phyloP scores from a whole-genome alignment of 2,113 vertebrate genomes.

The Sprattus sprattus region DNA sequence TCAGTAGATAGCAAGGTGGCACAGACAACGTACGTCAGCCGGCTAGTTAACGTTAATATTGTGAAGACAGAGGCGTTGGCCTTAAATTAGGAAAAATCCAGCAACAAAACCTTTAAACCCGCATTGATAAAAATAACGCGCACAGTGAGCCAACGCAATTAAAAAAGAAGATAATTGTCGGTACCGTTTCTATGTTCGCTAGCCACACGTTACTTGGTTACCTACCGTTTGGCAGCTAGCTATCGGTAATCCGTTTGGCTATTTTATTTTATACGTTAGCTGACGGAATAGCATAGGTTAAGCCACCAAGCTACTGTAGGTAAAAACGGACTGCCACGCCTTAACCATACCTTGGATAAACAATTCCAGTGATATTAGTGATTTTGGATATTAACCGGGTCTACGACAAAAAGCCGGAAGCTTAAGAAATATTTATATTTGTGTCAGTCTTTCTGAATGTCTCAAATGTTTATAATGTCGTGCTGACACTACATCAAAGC shows the following conservation, averaged over 20 bases:
- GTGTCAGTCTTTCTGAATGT: neutral
- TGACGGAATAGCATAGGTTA: conserved; percentile 1
- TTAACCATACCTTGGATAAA: conserved; percentile 20
- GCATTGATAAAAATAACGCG: neutral
- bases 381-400: neutral
- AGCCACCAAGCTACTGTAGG: conserved; percentile 10
- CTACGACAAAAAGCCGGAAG: neutral
- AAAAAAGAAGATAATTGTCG: neutral
- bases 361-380: neutral
- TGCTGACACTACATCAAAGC: conserved; percentile 46
- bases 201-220: neutral
- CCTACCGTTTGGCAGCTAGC: neutral
- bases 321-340: conserved; percentile 30
- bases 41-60: neutral
- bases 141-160: neutral
- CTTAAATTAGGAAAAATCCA: neutral
- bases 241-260: neutral
- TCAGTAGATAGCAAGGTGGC: neutral
- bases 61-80: neutral
- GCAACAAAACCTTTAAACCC: neutral
- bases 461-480: neutral
- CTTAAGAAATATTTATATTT: neutral
- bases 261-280: neutral
- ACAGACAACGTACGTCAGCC: neutral
- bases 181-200: neutral